Evolutionary conservation across 2,113 vertebrate species (phyloP).

Genomic region (Zingel zingel): DNA sequence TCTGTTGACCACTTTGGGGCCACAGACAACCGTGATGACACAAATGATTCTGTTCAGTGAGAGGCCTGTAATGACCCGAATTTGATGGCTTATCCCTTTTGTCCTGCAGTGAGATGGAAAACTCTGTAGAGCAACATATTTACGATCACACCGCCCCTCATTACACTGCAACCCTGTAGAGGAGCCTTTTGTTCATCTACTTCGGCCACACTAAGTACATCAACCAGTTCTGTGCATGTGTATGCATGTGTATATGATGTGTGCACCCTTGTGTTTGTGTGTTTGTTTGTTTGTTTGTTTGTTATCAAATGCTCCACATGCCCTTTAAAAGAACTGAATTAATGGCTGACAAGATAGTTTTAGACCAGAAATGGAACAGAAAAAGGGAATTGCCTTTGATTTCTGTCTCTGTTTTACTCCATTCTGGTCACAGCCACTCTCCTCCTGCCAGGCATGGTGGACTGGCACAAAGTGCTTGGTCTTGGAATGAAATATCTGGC

Average conservation of each 20-base stretch:
- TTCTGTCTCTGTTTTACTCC: constrained; percentile 40
- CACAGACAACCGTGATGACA: constrained; percentile 69
- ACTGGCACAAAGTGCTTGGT: constrained; percentile 65
- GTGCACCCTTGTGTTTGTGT: constrained; percentile 48
- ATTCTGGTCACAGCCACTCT: constrained; percentile 32
- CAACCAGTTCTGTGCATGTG: constrained; percentile 69
- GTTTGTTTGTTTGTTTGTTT: constrained; percentile 65
- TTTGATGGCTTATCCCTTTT: constrained; percentile 82
- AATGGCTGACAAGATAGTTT: constrained; percentile 57
- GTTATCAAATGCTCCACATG: constrained; percentile 74
- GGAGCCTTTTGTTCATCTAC: constrained; percentile 86
- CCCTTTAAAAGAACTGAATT: constrained; percentile 68
- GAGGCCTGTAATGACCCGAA: constrained; percentile 84
- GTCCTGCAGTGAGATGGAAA: constrained; percentile 84
- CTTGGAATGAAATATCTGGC: constrained; percentile 74
- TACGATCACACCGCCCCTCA: constrained; percentile 84
- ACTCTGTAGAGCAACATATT: constrained; percentile 82
- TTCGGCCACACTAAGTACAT: constrained; percentile 77
- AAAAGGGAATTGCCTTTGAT: constrained; percentile 48
- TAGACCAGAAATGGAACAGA: constrained; percentile 37
- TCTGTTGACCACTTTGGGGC: constrained; percentile 36
- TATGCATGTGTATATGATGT: constrained; percentile 51
- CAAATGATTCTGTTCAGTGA: constrained; percentile 81
- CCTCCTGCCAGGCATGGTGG: constrained; percentile 57
- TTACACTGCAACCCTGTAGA: constrained; percentile 83